Conservation (phyloP, 2,113 vertebrate species). For the Anarrhichthys ocellatus region DNA sequence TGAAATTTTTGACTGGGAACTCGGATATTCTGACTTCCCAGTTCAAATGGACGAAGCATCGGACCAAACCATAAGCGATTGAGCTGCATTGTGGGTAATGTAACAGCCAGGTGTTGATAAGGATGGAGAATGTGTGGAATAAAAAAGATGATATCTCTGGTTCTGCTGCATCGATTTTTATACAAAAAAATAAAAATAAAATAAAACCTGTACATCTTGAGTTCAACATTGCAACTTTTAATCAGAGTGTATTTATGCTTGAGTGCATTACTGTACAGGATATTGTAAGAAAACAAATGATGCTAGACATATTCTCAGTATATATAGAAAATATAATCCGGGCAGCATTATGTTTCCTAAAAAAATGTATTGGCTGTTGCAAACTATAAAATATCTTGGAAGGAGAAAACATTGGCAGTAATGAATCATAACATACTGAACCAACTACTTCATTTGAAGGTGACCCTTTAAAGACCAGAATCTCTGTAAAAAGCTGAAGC, state of each 20-base stretch:
- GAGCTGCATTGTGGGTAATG: background rate
- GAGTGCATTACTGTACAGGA: background rate
- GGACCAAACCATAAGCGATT: background rate
- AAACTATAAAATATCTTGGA: background rate
- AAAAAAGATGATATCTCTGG: background rate
- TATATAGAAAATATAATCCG: background rate
- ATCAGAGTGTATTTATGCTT: background rate
- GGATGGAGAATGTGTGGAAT: background rate
- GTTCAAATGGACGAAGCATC: background rate
- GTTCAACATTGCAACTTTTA: background rate
- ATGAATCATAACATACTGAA: background rate
- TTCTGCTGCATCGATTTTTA: background rate
- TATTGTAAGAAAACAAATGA: background rate
- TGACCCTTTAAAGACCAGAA: background rate
- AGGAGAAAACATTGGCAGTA: background rate
- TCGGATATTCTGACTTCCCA: background rate
- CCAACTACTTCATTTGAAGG: slow-evolving; percentile 3
- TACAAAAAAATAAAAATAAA: background rate
- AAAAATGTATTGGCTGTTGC: background rate
- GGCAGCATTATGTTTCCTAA: background rate
- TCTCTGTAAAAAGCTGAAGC: slow-evolving; percentile 28
- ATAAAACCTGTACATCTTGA: background rate
- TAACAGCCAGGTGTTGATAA: background rate
- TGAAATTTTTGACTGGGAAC: background rate
- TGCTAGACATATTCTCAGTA: background rate